phyloP scores from a whole-genome alignment of 2,797 vertebrate genomes.

The Pelochelys cantorii region DNA sequence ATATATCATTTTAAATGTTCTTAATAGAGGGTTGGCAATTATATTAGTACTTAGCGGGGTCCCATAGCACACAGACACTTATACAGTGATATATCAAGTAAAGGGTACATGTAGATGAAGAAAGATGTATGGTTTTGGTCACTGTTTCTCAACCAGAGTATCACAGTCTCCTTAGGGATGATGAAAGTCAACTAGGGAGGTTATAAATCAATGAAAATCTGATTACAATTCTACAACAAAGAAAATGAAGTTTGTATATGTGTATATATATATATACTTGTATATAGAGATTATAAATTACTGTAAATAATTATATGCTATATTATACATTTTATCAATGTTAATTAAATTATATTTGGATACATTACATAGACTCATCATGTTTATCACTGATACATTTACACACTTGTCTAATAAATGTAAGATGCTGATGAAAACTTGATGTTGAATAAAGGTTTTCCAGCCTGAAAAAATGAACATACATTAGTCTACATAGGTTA shows the following conservation, averaged over 20 bases:
- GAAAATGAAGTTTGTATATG: background rate
- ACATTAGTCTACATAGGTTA: background rate
- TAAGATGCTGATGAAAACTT: background rate
- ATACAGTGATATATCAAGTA: background rate
- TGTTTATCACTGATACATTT: background rate
- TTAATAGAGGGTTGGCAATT: background rate
- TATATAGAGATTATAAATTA: background rate
- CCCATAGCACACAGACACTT: background rate
- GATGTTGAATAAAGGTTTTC: background rate
- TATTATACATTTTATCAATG: background rate
- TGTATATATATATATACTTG: no score
- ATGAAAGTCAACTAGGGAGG: background rate
- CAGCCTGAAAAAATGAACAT: background rate
- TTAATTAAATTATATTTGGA: background rate
- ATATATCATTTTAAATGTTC: background rate
- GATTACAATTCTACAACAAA: background rate
- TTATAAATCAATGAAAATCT: background rate
- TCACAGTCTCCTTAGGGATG: background rate
- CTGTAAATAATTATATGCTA: background rate
- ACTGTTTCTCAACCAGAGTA: background rate
- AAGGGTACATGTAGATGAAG: rapidly evolving
- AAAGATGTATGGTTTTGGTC: background rate
- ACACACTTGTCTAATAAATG: background rate
- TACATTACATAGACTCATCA: background rate
- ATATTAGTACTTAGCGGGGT: background rate